phyloP scores from a whole-genome alignment of 1,140 invertebrate species.

The Conopomorpha cramerella region DNA sequence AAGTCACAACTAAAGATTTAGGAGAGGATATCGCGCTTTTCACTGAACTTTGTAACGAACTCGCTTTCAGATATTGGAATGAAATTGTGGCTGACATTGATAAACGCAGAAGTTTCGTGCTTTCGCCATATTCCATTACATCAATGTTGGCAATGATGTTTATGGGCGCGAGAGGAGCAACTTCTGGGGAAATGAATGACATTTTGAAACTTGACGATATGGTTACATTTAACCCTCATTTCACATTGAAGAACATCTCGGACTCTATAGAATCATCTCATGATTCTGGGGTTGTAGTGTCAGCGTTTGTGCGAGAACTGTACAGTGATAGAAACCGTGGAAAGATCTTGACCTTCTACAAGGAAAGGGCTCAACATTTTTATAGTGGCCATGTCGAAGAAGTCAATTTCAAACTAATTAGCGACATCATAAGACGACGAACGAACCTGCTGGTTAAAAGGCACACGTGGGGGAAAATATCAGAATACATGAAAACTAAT shows the following conservation, averaged over 20 bases:
- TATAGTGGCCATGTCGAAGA: conserved; percentile 85
- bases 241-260: conserved; percentile 82
- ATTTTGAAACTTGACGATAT: conserved; percentile 83
- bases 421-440: conserved; percentile 73
- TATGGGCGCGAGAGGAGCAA: conserved; percentile 82
- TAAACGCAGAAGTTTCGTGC: conserved; percentile 73
- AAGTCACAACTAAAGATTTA: conserved; percentile 72
- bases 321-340: conserved; percentile 79
- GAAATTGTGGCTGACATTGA: conserved; percentile 72
- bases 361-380: conserved; percentile 81
- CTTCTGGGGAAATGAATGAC: conserved; percentile 88
- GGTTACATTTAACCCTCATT: conserved; percentile 85
- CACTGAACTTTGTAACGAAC: conserved; percentile 78
- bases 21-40: conserved; percentile 72
- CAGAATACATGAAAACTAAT: conserved; percentile 75
- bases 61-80: conserved; percentile 81
- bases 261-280: conserved; percentile 70
- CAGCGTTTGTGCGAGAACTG: conserved; percentile 76
- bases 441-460: conserved; percentile 80
- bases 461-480: conserved; percentile 75
- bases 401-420: conserved; percentile 78
- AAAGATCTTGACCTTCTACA: conserved; percentile 81
- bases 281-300: conserved; percentile 71
- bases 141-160: conserved; percentile 87
- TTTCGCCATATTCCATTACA: conserved; percentile 84